Conservation (phyloP, 1,140 invertebrate genomes). For the Rhopalosiphum padi region DNA sequence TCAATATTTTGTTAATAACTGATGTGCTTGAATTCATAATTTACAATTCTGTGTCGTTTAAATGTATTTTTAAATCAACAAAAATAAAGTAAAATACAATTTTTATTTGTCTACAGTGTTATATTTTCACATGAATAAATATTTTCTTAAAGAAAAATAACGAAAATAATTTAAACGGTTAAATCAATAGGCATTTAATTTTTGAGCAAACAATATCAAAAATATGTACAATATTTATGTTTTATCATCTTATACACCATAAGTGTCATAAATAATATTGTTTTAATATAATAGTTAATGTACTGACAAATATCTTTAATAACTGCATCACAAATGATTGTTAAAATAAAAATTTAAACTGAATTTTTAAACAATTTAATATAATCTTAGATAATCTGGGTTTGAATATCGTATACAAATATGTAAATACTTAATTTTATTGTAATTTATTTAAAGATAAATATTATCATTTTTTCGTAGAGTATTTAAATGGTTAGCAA, state of each 20-base stretch:
- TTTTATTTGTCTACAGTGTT: too few relatives aligned
- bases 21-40: background rate
- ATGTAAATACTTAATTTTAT: background rate
- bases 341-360: background rate
- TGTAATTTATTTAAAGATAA: background rate
- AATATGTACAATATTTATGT: background rate
- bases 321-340: background rate
- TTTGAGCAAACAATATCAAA: background rate
- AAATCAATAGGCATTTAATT: background rate
- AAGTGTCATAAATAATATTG: background rate
- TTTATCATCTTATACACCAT: background rate
- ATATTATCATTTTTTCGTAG: too few relatives aligned
- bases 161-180: background rate
- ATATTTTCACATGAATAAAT: too few relatives aligned
- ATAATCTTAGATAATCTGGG: background rate
- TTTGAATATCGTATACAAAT: background rate
- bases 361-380: background rate
- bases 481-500: too few relatives aligned
- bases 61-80: background rate
- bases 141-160: background rate
- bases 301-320: background rate
- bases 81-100: background rate
- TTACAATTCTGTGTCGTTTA: background rate
- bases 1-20: background rate
- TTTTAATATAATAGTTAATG: background rate